Evolutionary conservation across 2,113 vertebrate species (phyloP).

Genomic region (Odontesthes bonariensis): DNA sequence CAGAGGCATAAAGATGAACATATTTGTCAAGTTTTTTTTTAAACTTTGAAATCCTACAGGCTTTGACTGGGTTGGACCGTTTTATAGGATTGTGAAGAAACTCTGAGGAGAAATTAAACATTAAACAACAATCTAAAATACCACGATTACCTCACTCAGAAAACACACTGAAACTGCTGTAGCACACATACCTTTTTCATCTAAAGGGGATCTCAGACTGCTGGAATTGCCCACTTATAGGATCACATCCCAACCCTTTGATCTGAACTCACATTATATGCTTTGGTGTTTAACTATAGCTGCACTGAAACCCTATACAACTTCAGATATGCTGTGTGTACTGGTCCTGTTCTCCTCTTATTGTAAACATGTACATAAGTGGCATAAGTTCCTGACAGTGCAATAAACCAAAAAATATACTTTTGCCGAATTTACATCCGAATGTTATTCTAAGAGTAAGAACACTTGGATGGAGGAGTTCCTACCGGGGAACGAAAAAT

Average conservation of each 20-base stretch:
- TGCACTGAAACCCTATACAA: slow-evolving; percentile 54
- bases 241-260: slow-evolving; percentile 40
- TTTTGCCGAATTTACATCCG: slow-evolving; percentile 15
- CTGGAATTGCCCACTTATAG: too few relatives aligned
- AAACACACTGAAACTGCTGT: too few relatives aligned
- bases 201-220: too few relatives aligned
- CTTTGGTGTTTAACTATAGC: slow-evolving; percentile 74
- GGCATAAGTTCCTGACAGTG: slow-evolving; percentile 53
- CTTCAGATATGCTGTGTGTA: slow-evolving; percentile 46
- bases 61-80: background rate
- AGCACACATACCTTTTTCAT: too few relatives aligned
- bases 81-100: slow-evolving; percentile 5
- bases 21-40: slow-evolving; percentile 19
- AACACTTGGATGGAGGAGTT: background rate
- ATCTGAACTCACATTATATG: slow-evolving; percentile 77
- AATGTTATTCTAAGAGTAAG: slow-evolving; percentile 16
- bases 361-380: slow-evolving; percentile 41
- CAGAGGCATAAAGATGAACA: background rate
- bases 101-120: background rate
- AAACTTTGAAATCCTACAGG: slow-evolving; percentile 5
- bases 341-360: slow-evolving; percentile 69
- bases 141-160: too few relatives aligned
- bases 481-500: slow-evolving; percentile 13
- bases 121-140: too few relatives aligned
- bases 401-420: slow-evolving; percentile 54